These are phyloP conservation scores for Chaetodon auriga DNA, from an alignment of 2,113 vertebrate species.

Conservation along the genomic window DNA sequence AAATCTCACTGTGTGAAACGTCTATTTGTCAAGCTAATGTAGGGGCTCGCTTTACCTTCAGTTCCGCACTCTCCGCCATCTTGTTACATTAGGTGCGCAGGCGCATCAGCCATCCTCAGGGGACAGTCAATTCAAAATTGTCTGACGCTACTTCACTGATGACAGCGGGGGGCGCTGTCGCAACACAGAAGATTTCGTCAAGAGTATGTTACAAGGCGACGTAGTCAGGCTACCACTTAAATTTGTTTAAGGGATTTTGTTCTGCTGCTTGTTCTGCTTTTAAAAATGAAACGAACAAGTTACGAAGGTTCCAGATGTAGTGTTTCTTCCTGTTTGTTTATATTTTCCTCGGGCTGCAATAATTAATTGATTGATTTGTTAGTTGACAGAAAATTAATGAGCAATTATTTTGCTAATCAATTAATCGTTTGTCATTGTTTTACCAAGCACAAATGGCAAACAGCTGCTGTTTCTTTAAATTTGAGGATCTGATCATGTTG, in stretches of 20 bases:
- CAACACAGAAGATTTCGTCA: neutral
- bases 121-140: slow-evolving; percentile 70
- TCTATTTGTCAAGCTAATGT: slow-evolving; percentile 86
- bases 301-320: no score
- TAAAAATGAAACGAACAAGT: neutral
- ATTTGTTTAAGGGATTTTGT: neutral
- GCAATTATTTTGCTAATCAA: neutral
- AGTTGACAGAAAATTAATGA: neutral
- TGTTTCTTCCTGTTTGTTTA: no score
- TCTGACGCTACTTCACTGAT: neutral
- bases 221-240: no score
- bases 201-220: no score
- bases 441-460: neutral
- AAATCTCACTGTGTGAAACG: slow-evolving; percentile 33
- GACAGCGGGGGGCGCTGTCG: slow-evolving; percentile 67
- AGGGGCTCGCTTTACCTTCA: slow-evolving; percentile 96
- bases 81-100: slow-evolving; percentile 93
- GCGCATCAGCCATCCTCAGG: slow-evolving; percentile 88
- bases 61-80: slow-evolving; percentile 99
- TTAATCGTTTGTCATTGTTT: neutral
- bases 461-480: neutral
- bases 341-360: neutral
- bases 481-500: neutral
- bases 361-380: neutral
- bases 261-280: no score